Percentiles rank a stretch among this genome's conserved stretches.
phyloP scores from a whole-genome alignment of 53 echinoderm and acorn worm genomes.

The Pentamera pediparva region DNA sequence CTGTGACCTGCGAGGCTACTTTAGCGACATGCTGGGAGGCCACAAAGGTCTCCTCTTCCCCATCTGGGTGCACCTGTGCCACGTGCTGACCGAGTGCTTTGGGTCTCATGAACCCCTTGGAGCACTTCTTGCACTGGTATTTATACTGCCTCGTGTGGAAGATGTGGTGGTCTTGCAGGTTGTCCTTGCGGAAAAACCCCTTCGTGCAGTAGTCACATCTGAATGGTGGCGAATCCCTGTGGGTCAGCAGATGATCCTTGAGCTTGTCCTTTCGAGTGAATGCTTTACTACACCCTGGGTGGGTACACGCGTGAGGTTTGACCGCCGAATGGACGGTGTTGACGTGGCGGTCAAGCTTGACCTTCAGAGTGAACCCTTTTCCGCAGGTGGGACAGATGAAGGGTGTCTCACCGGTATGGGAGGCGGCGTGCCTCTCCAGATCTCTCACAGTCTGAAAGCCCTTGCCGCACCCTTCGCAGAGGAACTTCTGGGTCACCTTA shows the following conservation, averaged over 20 bases:
- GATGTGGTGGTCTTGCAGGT: conserved; percentile 72
- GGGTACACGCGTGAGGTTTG: conserved; percentile 60
- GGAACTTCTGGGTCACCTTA: conserved; percentile 53
- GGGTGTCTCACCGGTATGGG: conserved; percentile 62
- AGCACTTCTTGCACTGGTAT: conserved; percentile 66
- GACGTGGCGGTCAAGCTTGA: conserved; percentile 73
- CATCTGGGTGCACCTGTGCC: conserved; percentile 47
- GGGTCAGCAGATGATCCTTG: conserved; percentile 74
- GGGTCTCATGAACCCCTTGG: conserved; percentile 84
- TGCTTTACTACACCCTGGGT: conserved; percentile 59
- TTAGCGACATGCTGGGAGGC: not conserved
- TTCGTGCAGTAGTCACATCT: conserved; percentile 67
- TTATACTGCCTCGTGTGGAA: conserved; percentile 78
- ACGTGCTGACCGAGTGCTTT: conserved; percentile 67
- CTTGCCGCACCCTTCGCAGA: conserved; percentile 80
- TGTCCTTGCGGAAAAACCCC: conserved; percentile 87
- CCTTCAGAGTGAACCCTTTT: conserved; percentile 74
- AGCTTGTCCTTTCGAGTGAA: conserved; percentile 93
- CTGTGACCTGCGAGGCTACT: too few species aligned
- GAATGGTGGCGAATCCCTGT: conserved; percentile 53
- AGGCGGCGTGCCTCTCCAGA: conserved; percentile 69
- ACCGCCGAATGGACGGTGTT: conserved; percentile 67
- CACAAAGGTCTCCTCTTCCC: too few species aligned
- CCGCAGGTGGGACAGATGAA: conserved; percentile 63
- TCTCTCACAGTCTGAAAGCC: conserved; percentile 79